Percentiles rank a stretch among this genome's conserved stretches.
Conservation (phyloP, 2,888 invertebrate species). For the Mantis religiosa region DNA sequence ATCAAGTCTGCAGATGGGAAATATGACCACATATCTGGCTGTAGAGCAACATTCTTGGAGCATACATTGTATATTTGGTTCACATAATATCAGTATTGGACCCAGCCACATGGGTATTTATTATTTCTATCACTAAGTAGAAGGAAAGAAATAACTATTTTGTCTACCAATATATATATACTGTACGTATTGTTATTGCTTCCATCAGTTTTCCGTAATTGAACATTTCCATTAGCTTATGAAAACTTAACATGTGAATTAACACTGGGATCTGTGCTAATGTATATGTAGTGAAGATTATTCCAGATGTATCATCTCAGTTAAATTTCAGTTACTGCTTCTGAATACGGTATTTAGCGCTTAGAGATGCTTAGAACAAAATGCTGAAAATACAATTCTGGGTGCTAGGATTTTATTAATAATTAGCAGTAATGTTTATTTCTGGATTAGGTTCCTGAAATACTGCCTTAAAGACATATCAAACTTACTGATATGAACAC, state of each 20-base stretch:
- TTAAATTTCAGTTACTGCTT: no score
- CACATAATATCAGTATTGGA: neutral
- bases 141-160: neutral
- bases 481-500: no score
- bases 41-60: neutral
- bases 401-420: no score
- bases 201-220: neutral
- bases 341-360: no score
- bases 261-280: neutral
- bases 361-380: no score
- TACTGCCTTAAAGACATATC: no score
- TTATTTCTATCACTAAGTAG: neutral
- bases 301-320: neutral
- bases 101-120: neutral
- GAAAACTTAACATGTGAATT: neutral
- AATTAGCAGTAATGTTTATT: no score
- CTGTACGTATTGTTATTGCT: neutral
- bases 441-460: no score
- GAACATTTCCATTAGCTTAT: neutral
- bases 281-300: neutral
- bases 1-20: neutral
- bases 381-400: no score
- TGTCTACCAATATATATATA: neutral
- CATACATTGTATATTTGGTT: neutral
- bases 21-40: neutral